Base-by-base conservation (phyloP, 2,113 vertebrate species). In the Phyllostomus hastatus region DNA sequence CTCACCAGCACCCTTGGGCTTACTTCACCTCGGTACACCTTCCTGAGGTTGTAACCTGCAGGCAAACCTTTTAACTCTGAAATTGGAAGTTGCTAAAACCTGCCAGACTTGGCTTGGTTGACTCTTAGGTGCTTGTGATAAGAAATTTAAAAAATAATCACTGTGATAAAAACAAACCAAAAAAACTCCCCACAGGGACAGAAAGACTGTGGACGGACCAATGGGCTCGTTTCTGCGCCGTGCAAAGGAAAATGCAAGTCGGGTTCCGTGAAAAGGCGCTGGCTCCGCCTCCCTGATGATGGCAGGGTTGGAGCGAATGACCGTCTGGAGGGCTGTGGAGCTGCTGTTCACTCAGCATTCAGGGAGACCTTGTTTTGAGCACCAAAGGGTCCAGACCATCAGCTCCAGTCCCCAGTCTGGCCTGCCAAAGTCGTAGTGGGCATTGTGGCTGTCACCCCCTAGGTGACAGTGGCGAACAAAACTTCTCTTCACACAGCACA, bases 1-100 rank as follows among this genome's bases (percentile, higher is more conserved):
- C 87, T 92, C 31, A 41, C 38, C 66, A 72, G 67, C 35, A 31
- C 17, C 17, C 8, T 11, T 61, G 20, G 15, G 12, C 26, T 87
- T 38, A 46, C 4, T 2, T 35, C 52, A 61, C 54, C 35, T 90
- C 24, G 33, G 10, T 12, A 28, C 67, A 83, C 11, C 75, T 87
- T 70, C 38, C 73, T 52, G 26, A 66, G 67, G 31, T 69, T 66
- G 19, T 38, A 73, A 16, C 69, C 91, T 88, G 69, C 93, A 64
- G 78, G 67, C 61, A 59, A 54, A 50, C 26, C 48, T 80, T 79
- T 76, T 86, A 94, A 94, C 41, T 46, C 52, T 73, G 89, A 94
- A 90, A 83, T 9, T 26, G 19, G 48, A 90, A n/a, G 41, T 78
- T 54, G 57, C 46, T 73, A 24, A 76, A 88, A 88, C 61, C 78